Evolutionary conservation across 1,140 invertebrate genomes (phyloP).

Genomic region (Patella vulgata): DNA sequence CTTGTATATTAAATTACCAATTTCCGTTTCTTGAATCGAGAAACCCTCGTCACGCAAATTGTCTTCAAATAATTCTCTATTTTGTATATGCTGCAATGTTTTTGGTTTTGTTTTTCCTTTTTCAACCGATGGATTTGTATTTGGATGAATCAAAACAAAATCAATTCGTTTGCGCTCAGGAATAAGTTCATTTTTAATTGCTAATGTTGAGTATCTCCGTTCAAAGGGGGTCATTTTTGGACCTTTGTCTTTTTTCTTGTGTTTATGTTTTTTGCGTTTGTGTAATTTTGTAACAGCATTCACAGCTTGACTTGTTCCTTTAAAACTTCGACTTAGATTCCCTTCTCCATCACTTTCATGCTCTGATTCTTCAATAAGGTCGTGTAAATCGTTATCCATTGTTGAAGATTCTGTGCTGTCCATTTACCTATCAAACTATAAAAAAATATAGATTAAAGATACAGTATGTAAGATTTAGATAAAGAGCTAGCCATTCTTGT

Average conservation of each 20-base stretch:
- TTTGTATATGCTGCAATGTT: constrained; percentile 11
- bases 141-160: constrained; percentile 48
- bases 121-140: constrained; percentile 19
- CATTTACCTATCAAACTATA: too few relatives aligned
- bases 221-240: constrained; percentile 13
- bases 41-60: constrained; percentile 29
- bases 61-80: constrained; percentile 27
- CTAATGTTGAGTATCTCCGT: constrained; percentile 26
- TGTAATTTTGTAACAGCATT: background rate
- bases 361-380: too few relatives aligned
- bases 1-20: constrained; percentile 53
- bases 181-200: constrained; percentile 17
- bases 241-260: background rate
- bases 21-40: constrained; percentile 29
- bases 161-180: constrained; percentile 55
- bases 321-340: too few relatives aligned
- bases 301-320: background rate
- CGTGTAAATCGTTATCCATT: too few relatives aligned
- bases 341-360: too few relatives aligned
- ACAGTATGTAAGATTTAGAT: too few relatives aligned
- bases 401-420: too few relatives aligned
- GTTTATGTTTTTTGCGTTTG: constrained; percentile 9
- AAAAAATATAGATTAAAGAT: too few relatives aligned
- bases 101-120: constrained; percentile 22
- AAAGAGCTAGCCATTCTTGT: too few relatives aligned